These are phyloP conservation scores for Drosophila phalerata DNA, from an alignment of 2,888 invertebrate genomes.

Conservation along the genomic window DNA sequence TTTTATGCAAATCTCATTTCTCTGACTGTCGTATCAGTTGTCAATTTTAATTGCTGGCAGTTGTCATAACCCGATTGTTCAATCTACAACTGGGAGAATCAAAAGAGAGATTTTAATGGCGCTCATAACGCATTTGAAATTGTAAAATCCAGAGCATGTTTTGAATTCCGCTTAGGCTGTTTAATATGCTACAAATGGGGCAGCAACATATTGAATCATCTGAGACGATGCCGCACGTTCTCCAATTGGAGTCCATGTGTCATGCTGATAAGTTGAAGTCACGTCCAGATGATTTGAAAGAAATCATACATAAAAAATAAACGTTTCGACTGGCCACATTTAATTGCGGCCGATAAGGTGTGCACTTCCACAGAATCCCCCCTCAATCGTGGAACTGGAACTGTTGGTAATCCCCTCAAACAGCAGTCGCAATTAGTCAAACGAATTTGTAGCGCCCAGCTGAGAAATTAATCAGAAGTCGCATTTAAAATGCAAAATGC, in stretches of 20 bases:
- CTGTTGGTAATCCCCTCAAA: not conserved
- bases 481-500: constrained; percentile 84
- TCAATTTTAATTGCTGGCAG: constrained; percentile 78
- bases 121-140: constrained; percentile 53
- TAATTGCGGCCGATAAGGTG: constrained; percentile 78
- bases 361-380: constrained; percentile 66
- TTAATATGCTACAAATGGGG: constrained; percentile 69
- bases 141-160: constrained; percentile 38
- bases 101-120: constrained; percentile 42
- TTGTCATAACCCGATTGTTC: constrained; percentile 73
- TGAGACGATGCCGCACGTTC: constrained; percentile 47
- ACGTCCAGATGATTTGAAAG: constrained; percentile 76
- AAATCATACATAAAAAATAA: constrained; percentile 72
- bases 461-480: constrained; percentile 83
- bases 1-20: constrained; percentile 21
- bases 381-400: not conserved
- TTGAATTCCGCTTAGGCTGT: constrained; percentile 34
- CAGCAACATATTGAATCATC: constrained; percentile 75
- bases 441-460: constrained; percentile 74
- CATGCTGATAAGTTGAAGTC: constrained; percentile 67
- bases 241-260: constrained; percentile 25
- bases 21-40: constrained; percentile 68
- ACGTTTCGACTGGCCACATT: constrained; percentile 60
- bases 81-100: constrained; percentile 47
- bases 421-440: constrained; percentile 83